phyloP scores from a whole-genome alignment of 2,888 invertebrate genomes.

The Tenthredo scrophulariae region DNA sequence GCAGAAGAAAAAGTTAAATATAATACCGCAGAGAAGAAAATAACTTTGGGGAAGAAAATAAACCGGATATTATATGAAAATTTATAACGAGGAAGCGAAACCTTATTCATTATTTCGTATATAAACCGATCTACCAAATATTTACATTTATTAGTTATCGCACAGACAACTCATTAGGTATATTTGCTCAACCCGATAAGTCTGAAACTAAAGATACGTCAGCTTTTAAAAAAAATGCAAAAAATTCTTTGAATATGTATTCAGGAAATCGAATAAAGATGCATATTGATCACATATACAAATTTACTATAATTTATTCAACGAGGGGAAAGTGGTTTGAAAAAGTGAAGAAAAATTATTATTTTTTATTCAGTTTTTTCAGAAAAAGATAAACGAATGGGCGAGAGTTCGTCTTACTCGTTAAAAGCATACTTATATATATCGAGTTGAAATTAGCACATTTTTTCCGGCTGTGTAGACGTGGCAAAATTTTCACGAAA shows the following conservation, averaged over 20 bases:
- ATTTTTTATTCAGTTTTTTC: not conserved
- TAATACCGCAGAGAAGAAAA: not conserved
- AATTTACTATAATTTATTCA: slow-evolving; percentile 21
- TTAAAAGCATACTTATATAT: no score
- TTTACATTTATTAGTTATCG: slow-evolving; percentile 26
- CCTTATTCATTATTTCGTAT: slow-evolving; percentile 5
- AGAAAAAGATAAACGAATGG: not conserved
- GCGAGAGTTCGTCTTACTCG: not conserved
- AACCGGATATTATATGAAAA: not conserved
- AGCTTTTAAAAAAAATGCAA: not conserved
- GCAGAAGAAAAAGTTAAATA: not conserved
- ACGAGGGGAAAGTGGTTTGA: not conserved
- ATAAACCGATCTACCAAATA: not conserved
- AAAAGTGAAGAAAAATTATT: not conserved
- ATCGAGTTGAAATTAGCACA: not conserved
- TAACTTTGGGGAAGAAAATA: not conserved
- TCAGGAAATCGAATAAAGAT: not conserved
- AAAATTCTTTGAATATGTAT: not conserved
- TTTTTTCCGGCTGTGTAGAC: not conserved
- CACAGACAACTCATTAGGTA: not conserved
- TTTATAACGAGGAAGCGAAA: not conserved
- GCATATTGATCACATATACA: not conserved
- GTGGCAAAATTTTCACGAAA: not conserved
- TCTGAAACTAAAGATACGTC: not conserved
- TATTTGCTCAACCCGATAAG: slow-evolving; percentile 13